Base-by-base conservation (phyloP, 2,888 invertebrate genomes). In the Drosophila mayaguana region DNA sequence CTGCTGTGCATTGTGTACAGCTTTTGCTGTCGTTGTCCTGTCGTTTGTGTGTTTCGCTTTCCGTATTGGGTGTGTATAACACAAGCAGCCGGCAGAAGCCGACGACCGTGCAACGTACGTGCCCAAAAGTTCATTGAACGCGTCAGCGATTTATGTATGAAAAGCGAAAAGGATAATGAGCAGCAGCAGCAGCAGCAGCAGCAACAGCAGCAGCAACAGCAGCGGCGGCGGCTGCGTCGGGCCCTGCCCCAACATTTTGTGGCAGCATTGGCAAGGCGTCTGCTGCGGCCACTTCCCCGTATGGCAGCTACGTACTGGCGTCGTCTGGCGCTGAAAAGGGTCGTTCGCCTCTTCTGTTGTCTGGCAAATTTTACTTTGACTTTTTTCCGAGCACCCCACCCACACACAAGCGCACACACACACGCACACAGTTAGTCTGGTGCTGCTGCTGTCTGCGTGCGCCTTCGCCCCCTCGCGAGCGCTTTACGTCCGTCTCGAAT, bases 51-150 rank as follows among this genome's bases (percentile, higher is more conserved):
- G 89, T 91, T 91, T 91, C 91, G 91, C 91, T 91, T 91, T 91
- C 89, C 91, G 91, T 91, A 90, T 91, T 90, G 88, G 89, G 91
- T 91, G 89, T 91, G 91, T 91, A 91, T 91, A 83, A 82, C 67
- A 72, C 63, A 54, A 42, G 61, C 60, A 69, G 61, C 71, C 79
- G 80, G 81, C 80, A 75, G 78, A 88, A 87, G 91, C 88, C 91
- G 91, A 91, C 91, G 91, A 91, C 89, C 90, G 73, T 72, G 71
- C 71, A 71, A 66, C 84, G 88, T 83, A 88, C 88, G 85, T 83
- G 88, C 72, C 70, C 77, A 76, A 78, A 81, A 83, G 89, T 89
- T 89, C 89, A 89, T 82, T 81, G 83, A 83, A 88, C 86, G 80
- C 64, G 67, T 61, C 71, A 57, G 78, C 83, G 83, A 89, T 91